phyloP scores from a whole-genome alignment of 2,113 vertebrate genomes.

The Lipophrys pholis region DNA sequence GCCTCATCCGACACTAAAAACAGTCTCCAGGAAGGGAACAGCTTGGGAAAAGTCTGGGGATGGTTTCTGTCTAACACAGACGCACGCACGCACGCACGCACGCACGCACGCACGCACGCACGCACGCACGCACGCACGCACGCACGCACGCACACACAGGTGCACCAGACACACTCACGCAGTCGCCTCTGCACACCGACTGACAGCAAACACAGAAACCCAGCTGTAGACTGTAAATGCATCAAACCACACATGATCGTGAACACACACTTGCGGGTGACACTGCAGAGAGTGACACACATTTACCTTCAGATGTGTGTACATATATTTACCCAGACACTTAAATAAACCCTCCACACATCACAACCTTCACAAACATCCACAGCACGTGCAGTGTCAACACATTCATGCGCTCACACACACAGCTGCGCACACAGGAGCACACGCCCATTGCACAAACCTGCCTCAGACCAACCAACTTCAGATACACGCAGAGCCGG shows the following conservation, averaged over 20 bases:
- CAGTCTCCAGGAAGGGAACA: slow-evolving; percentile 73
- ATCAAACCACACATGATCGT: neutral
- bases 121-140: slow-evolving; percentile 22
- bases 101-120: slow-evolving; percentile 18
- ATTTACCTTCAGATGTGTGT: neutral
- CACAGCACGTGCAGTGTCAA: neutral
- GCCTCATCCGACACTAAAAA: slow-evolving; percentile 71
- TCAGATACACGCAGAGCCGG: slow-evolving; percentile 12
- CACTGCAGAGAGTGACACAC: neutral
- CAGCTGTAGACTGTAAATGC: slow-evolving; percentile 16
- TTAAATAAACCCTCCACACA: neutral
- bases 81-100: slow-evolving; percentile 21
- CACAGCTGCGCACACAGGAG: slow-evolving; percentile 35
- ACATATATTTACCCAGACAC: neutral
- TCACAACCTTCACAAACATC: neutral
- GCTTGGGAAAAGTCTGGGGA: slow-evolving; percentile 71
- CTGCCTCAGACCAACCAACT: slow-evolving; percentile 35
- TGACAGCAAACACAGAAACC: slow-evolving; percentile 24
- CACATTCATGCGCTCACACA: slow-evolving; percentile 6
- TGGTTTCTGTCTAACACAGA: slow-evolving; percentile 48
- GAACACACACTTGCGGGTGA: neutral
- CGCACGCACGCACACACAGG: slow-evolving; percentile 17
- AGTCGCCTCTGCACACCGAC: slow-evolving; percentile 24
- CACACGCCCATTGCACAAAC: slow-evolving; percentile 54
- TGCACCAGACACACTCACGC: slow-evolving; percentile 9